A percentile compares a stretch with the other conserved stretches of the same genome.
Conservation (phyloP, 2,888 invertebrate genomes). For the Dascillus cervinus region DNA sequence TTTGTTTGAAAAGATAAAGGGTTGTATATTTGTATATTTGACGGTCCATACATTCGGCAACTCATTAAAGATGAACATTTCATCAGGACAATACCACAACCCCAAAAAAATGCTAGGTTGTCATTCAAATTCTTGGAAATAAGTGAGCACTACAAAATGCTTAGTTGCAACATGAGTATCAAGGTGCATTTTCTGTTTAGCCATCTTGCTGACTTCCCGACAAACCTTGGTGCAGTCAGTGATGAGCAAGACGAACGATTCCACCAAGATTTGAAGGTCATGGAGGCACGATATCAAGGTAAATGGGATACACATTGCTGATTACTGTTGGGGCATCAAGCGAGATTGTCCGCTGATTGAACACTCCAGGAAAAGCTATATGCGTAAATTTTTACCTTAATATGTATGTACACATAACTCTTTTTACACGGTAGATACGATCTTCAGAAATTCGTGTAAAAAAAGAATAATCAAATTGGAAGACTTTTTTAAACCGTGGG, state of each 20-base stretch:
- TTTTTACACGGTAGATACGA: no score
- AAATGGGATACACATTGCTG: constrained; percentile 27
- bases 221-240: constrained; percentile 31
- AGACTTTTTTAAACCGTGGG: no score
- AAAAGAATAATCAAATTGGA: no score
- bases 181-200: constrained; percentile 33
- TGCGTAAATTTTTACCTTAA: no score
- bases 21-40: constrained; percentile 16
- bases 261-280: constrained; percentile 32
- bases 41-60: constrained; percentile 15
- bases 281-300: constrained; percentile 31
- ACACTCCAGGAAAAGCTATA: no score
- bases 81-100: neutral
- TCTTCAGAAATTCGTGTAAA: no score
- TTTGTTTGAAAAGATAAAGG: constrained; percentile 15
- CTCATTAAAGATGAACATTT: constrained; percentile 4
- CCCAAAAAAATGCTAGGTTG: no score
- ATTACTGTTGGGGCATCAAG: constrained; percentile 32
- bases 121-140: no score
- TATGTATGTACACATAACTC: no score
- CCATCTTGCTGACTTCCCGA: constrained; percentile 32
- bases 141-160: no score
- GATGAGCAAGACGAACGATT: constrained; percentile 36
- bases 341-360: no score
- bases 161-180: constrained; percentile 30